Evolutionary conservation across 2,797 vertebrate species (phyloP).

Genomic region (Mycteria americana): DNA sequence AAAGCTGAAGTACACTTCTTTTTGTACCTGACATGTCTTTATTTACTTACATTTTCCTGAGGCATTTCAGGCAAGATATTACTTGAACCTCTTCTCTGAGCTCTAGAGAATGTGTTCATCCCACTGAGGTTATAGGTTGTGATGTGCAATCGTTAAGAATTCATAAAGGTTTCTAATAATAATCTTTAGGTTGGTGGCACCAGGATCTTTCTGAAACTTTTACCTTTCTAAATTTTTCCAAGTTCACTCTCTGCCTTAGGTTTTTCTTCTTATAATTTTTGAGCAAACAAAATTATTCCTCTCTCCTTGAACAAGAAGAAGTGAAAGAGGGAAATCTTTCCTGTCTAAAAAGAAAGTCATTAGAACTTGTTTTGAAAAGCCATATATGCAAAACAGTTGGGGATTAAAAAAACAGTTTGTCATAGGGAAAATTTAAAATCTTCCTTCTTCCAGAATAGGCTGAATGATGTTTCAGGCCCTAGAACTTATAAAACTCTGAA

Average conservation of each 20-base stretch:
- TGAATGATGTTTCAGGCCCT: neutral
- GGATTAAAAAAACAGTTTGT: neutral
- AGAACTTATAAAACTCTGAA: neutral
- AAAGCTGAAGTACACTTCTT: neutral
- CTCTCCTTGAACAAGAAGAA: neutral
- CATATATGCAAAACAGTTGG: neutral
- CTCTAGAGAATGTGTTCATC: neutral
- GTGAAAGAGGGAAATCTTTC: neutral
- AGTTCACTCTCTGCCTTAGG: neutral
- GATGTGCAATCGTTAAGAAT: neutral
- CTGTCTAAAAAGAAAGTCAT: neutral
- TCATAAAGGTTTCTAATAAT: neutral
- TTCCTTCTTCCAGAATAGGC: neutral
- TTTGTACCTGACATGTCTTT: neutral
- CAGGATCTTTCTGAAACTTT: neutral
- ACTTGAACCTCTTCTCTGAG: neutral
- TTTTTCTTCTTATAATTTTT: neutral
- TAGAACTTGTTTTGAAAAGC: neutral
- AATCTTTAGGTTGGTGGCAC: neutral
- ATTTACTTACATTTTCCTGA: neutral
- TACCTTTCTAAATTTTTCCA: neutral
- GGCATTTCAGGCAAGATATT: neutral
- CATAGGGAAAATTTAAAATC: neutral
- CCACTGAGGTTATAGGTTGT: neutral
- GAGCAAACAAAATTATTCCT: neutral